These are phyloP conservation scores for Smittia sp. DNA, from an alignment of 2,888 invertebrate genomes.

Conservation along the genomic window DNA sequence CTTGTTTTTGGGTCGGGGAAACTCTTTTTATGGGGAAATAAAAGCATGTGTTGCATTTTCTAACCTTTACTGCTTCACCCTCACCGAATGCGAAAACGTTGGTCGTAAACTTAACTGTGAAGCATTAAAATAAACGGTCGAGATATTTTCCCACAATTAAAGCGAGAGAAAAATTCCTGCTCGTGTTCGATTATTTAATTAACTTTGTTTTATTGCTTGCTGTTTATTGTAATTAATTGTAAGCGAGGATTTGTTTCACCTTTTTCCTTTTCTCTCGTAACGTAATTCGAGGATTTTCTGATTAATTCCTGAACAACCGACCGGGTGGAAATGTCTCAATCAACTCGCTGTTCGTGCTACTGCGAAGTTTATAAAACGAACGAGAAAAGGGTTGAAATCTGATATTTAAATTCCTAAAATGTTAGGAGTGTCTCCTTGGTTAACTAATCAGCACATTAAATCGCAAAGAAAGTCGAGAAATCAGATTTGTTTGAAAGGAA, in stretches of 20 bases:
- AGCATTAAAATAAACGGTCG: constrained; percentile 34
- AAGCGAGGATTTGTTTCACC: constrained; percentile 39
- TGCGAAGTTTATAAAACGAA: too few species aligned
- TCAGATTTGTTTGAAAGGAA: background rate
- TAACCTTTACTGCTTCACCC: constrained; percentile 23
- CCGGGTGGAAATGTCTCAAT: background rate
- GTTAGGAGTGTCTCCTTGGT: constrained; percentile 12
- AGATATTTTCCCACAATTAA: constrained; percentile 38
- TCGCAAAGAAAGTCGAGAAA: background rate
- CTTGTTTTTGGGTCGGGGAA: background rate
- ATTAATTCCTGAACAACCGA: background rate
- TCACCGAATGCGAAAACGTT: background rate
- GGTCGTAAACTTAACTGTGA: background rate
- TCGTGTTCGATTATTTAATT: constrained; percentile 38
- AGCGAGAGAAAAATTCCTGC: background rate
- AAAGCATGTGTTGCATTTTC: constrained; percentile 39
- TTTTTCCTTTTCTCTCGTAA: constrained; percentile 1
- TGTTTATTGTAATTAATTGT: constrained; percentile 27
- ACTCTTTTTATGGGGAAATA: constrained; percentile 30
- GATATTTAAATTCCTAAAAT: background rate
- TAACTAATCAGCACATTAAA: constrained; percentile 19
- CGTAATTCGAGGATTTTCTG: background rate
- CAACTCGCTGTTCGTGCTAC: too few species aligned
- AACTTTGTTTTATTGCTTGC: constrained; percentile 33
- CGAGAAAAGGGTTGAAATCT: constrained; percentile 16